These are phyloP conservation scores for Drosophila melanogaster DNA, from an alignment of 1,140 invertebrate genomes.

Conservation along the genomic window DNA sequence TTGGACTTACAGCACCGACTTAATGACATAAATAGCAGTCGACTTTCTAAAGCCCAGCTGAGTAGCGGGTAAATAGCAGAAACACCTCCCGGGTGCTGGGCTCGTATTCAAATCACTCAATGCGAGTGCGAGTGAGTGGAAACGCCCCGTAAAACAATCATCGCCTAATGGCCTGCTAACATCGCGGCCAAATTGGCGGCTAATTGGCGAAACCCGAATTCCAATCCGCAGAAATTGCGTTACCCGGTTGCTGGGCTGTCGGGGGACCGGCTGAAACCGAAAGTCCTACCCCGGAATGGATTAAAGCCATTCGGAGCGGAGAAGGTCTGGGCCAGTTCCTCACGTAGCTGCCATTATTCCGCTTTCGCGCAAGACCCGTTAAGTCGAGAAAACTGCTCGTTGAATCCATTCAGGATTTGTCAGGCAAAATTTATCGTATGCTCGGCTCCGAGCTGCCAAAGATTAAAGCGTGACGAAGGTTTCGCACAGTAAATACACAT, in stretches of 20 bases:
- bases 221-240: conserved; percentile 57
- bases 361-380: conserved; percentile 9
- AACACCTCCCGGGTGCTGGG: conserved; percentile 18
- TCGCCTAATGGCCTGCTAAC: conserved; percentile 58
- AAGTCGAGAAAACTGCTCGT: conserved; percentile 22
- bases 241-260: conserved; percentile 1
- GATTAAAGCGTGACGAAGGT: conserved; percentile 13
- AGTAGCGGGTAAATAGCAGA: conserved; percentile 24
- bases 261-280: conserved; percentile 27
- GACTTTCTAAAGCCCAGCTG: conserved; percentile 66
- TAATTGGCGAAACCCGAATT: conserved; percentile 80
- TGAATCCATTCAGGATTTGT: conserved; percentile 12
- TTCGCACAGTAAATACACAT: conserved; percentile 4
- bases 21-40: conserved; percentile 53
- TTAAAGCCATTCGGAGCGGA: conserved; percentile 25
- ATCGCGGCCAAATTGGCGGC: conserved; percentile 64
- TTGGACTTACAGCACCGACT: conserved; percentile 54
- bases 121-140: conserved; percentile 41
- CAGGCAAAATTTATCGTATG: neutral
- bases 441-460: conserved; percentile 4
- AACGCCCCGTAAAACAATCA: conserved; percentile 66
- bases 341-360: conserved; percentile 37
- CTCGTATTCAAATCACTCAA: conserved; percentile 72
- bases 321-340: conserved; percentile 21
- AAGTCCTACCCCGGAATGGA: conserved; percentile 35